phyloP scores from a whole-genome alignment of 1,140 invertebrate genomes.

The Phymastichus coffea region DNA sequence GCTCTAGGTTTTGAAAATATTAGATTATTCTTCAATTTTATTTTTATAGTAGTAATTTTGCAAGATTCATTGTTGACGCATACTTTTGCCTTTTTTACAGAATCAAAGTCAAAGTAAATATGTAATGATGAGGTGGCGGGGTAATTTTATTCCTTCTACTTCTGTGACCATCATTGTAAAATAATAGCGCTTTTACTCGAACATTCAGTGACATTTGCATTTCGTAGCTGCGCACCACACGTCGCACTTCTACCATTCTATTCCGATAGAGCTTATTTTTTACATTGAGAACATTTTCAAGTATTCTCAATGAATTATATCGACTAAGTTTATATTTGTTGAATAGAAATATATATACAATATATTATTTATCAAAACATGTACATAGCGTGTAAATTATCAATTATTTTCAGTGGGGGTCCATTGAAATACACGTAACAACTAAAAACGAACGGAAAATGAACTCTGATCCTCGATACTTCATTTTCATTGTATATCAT shows the following conservation, averaged over 20 bases:
- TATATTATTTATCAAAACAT: conserved; percentile 2
- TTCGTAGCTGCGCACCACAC: no score
- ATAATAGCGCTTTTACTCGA: no score
- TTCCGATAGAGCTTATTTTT: not conserved
- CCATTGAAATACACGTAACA: not conserved
- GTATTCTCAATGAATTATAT: not conserved
- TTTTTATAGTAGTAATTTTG: conserved; percentile 26
- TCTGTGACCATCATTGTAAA: no score
- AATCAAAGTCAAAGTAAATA: conserved; percentile 5
- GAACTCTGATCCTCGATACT: no score
- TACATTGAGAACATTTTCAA: not conserved
- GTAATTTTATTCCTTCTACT: conserved; percentile 2
- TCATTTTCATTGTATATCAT: not conserved
- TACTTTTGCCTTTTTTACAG: conserved; percentile 10
- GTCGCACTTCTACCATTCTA: no score
- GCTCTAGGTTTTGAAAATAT: not conserved
- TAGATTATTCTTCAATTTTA: conserved; percentile 15
- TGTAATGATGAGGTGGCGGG: conserved; percentile 11
- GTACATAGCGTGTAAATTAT: conserved; percentile 22
- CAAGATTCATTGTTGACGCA: conserved; percentile 8
- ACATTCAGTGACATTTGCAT: no score
- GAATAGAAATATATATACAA: conserved; percentile 3
- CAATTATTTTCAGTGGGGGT: conserved; percentile 2
- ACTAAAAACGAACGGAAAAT: not conserved
- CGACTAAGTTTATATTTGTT: not conserved